These are phyloP conservation scores for Myotis brandtii DNA, from an alignment of 2,113 vertebrate genomes.

Conservation along the genomic window DNA sequence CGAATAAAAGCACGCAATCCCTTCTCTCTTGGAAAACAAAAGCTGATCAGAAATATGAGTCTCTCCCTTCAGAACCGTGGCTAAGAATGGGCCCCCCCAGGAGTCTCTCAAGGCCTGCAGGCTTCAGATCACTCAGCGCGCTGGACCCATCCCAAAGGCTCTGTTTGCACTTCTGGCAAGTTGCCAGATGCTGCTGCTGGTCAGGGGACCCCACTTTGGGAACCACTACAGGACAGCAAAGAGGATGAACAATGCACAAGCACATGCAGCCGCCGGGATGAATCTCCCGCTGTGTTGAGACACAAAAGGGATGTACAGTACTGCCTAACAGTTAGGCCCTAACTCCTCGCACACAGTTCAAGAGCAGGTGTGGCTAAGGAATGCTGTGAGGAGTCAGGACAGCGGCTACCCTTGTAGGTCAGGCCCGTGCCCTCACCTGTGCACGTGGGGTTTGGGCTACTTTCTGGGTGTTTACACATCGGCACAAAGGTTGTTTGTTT, in stretches of 20 bases:
- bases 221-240: not conserved
- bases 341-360: not conserved
- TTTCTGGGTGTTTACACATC: not conserved
- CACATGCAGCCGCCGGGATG: rapidly evolving
- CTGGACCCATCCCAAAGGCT: not conserved
- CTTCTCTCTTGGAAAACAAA: not conserved
- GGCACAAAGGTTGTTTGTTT: not conserved
- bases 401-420: not conserved
- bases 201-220: not conserved
- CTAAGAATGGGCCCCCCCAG: not conserved
- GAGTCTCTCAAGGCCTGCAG: too few relatives aligned
- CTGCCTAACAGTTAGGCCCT: too few relatives aligned
- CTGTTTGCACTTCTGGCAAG: not conserved
- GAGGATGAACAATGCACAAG: not conserved
- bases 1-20: not conserved
- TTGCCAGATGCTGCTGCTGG: not conserved
- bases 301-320: too few relatives aligned
- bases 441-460: not conserved
- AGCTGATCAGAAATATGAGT: not conserved
- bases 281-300: not conserved
- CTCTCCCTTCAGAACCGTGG: not conserved
- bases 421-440: not conserved
- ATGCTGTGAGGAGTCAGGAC: not conserved
- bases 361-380: not conserved
- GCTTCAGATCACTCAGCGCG: not conserved